phyloP scores from a whole-genome alignment of 2,888 invertebrate genomes.

The Phrixothrix hirtus region DNA sequence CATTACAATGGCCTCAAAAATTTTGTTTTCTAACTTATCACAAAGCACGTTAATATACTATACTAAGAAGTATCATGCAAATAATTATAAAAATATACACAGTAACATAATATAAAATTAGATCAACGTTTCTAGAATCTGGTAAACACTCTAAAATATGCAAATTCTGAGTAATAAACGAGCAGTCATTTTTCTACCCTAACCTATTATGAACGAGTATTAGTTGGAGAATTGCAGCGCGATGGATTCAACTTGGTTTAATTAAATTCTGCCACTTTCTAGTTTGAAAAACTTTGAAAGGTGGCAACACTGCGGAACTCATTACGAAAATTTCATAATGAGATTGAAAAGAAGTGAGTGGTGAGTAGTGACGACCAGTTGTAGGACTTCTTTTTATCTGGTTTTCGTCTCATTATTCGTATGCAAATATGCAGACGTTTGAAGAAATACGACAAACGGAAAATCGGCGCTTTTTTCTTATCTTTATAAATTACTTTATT shows the following conservation, averaged over 20 bases:
- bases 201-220: constrained; percentile 43
- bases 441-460: constrained; percentile 16
- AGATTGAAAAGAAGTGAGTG: constrained; percentile 13
- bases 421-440: constrained; percentile 24
- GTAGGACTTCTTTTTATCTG: constrained; percentile 5
- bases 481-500: constrained; percentile 17
- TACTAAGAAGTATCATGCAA: too few relatives aligned
- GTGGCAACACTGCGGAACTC: constrained; percentile 30
- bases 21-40: too few relatives aligned
- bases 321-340: constrained; percentile 24
- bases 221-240: constrained; percentile 46
- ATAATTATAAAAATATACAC: too few relatives aligned
- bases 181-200: constrained; percentile 45
- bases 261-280: constrained; percentile 47
- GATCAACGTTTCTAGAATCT: too few relatives aligned
- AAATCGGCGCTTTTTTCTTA: constrained; percentile 5
- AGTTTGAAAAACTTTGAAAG: constrained; percentile 27
- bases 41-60: too few relatives aligned
- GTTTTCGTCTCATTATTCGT: constrained; percentile 17
- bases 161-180: constrained; percentile 46
- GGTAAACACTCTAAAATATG: too few relatives aligned
- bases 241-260: constrained; percentile 47
- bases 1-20: too few relatives aligned
- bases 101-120: too few relatives aligned
- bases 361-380: constrained; percentile 5